These are phyloP conservation scores for Dufourea novaeangliae DNA, from an alignment of 1,140 invertebrate genomes.

Conservation along the genomic window DNA sequence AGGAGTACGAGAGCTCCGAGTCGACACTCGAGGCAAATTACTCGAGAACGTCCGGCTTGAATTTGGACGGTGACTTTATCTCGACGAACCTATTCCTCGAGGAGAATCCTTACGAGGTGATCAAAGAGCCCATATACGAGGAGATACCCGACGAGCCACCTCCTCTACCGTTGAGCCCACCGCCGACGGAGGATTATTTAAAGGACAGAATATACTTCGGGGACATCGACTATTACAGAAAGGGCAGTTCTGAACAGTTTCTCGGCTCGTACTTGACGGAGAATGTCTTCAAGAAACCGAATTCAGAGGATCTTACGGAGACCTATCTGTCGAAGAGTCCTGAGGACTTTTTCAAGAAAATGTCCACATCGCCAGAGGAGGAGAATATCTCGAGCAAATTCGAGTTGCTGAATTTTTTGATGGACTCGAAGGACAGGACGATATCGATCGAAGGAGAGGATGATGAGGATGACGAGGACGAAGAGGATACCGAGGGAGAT, in stretches of 20 bases:
- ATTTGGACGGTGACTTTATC: slow-evolving; percentile 76
- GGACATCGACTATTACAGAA: slow-evolving; percentile 80
- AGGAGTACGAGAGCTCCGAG: slow-evolving; percentile 74
- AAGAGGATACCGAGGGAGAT: slow-evolving; percentile 78
- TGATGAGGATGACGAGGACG: slow-evolving; percentile 73
- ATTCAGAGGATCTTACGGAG: slow-evolving; percentile 56
- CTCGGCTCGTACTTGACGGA: slow-evolving; percentile 92
- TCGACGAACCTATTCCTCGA: slow-evolving; percentile 79
- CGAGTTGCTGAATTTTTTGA: slow-evolving; percentile 93
- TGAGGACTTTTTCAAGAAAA: slow-evolving; percentile 73
- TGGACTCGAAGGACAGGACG: slow-evolving; percentile 86
- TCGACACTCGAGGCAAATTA: slow-evolving; percentile 74
- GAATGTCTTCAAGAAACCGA: slow-evolving; percentile 86
- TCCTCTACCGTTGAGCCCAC: slow-evolving; percentile 88
- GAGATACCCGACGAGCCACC: slow-evolving; percentile 91
- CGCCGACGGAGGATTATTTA: slow-evolving; percentile 81
- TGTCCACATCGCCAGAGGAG: slow-evolving; percentile 58
- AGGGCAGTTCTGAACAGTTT: slow-evolving; percentile 87
- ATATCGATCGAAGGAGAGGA: slow-evolving; percentile 81
- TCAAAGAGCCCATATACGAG: slow-evolving; percentile 93
- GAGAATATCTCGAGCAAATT: slow-evolving; percentile 88
- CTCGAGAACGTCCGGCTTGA: slow-evolving; percentile 76
- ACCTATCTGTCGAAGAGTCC: slow-evolving; percentile 73
- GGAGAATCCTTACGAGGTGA: slow-evolving; percentile 89
- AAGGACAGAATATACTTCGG: slow-evolving; percentile 81